Evolutionary conservation across 2,888 invertebrate genomes (phyloP).

Genomic region (Barypeithes pellucidus): DNA sequence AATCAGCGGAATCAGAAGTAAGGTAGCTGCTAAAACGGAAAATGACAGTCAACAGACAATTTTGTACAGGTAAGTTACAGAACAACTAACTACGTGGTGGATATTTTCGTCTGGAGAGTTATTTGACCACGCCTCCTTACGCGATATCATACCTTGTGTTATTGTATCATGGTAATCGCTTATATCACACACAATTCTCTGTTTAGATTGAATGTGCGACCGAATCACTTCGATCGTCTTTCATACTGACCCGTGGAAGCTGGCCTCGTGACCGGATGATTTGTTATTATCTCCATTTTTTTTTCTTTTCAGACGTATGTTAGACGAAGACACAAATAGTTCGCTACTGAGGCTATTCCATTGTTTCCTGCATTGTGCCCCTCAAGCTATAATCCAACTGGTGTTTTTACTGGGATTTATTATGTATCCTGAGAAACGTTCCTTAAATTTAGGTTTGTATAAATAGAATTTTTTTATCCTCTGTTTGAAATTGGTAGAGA

Average conservation of each 20-base stretch:
- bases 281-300: neutral
- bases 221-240: no score
- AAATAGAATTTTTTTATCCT: neutral
- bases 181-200: no score
- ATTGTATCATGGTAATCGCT: no score
- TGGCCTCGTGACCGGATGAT: no score
- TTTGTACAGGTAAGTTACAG: conserved; percentile 63
- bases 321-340: conserved; percentile 71
- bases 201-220: no score
- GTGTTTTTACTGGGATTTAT: conserved; percentile 67
- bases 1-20: conserved; percentile 69
- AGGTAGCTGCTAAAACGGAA: conserved; percentile 64
- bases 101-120: no score
- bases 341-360: conserved; percentile 70
- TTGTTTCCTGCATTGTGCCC: conserved; percentile 70
- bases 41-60: conserved; percentile 65
- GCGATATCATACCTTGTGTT: no score
- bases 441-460: conserved; percentile 44
- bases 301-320: conserved; percentile 64
- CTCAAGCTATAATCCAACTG: conserved; percentile 70
- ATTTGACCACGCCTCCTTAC: no score
- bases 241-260: no score
- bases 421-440: conserved; percentile 59
- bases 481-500: neutral
- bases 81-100: no score